Evolutionary conservation across 1,140 invertebrate species (phyloP).

Genomic region (Agrypnia vestita): DNA sequence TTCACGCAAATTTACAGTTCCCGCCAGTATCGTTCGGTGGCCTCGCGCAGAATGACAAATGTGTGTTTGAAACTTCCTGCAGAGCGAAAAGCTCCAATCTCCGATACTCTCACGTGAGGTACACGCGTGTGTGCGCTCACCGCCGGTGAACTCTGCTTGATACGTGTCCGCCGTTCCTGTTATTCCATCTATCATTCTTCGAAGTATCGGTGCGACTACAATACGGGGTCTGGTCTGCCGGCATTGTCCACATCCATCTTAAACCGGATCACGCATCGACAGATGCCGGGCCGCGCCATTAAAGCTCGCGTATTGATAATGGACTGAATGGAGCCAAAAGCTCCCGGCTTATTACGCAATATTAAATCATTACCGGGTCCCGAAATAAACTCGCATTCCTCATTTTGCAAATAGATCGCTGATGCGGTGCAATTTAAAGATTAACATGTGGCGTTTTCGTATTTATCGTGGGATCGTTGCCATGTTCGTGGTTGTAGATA

Average conservation of each 20-base stretch:
- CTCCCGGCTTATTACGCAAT: conserved; percentile 7
- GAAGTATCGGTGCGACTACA: background rate
- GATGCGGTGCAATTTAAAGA: background rate
- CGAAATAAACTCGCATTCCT: background rate
- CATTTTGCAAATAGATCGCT: conserved; percentile 21
- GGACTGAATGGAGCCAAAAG: conserved; percentile 6
- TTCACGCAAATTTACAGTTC: too few species aligned
- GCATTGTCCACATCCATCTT: conserved; percentile 17
- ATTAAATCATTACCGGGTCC: background rate
- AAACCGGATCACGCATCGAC: conserved; percentile 28
- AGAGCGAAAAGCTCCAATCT: too few species aligned
- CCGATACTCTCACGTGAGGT: too few species aligned
- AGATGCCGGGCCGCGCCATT: background rate
- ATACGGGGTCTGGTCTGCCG: background rate
- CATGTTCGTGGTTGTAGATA: too few species aligned
- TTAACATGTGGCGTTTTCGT: background rate
- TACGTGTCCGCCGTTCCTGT: background rate
- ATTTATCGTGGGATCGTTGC: too few species aligned
- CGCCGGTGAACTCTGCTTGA: background rate
- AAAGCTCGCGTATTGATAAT: conserved; percentile 4
- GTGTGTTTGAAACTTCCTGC: too few species aligned
- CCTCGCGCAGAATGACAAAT: too few species aligned
- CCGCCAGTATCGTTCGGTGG: too few species aligned
- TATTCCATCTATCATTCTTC: conserved; percentile 10
- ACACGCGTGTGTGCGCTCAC: too few species aligned